These are phyloP conservation scores for Elaphurus davidianus DNA, from an alignment of 2,113 vertebrate species.

Conservation along the genomic window DNA sequence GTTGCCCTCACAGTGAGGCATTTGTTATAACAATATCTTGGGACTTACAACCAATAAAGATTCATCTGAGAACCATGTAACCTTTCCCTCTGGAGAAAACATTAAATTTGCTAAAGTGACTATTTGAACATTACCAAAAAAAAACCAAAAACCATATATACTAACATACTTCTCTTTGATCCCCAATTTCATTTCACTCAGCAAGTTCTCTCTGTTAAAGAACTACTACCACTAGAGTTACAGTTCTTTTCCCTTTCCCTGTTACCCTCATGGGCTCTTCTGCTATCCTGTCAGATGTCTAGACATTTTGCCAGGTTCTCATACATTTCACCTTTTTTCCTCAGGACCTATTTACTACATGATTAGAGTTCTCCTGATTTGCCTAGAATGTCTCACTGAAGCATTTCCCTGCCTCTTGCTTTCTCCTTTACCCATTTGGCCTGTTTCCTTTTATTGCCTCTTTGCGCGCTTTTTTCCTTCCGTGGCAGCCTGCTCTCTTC, in stretches of 20 bases:
- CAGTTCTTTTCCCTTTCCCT: not conserved
- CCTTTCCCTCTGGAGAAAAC: not conserved
- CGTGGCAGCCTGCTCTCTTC: not conserved
- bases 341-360: not conserved
- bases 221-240: not conserved
- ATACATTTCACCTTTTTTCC: not conserved
- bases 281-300: not conserved
- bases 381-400: not conserved
- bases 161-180: not conserved
- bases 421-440: not conserved
- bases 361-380: not conserved
- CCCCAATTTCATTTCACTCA: not conserved
- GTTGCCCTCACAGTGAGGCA: not conserved
- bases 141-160: not conserved
- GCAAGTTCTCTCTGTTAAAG: not conserved
- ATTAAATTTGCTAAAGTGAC: not conserved
- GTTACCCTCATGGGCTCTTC: not conserved
- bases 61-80: not conserved
- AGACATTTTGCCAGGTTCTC: not conserved
- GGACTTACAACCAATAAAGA: not conserved
- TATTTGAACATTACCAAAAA: not conserved
- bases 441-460: not conserved
- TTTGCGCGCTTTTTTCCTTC: not conserved
- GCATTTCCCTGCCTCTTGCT: not conserved
- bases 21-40: not conserved